Conservation (phyloP, 2,888 invertebrate genomes). For the Lordiphosa fenestrarum region DNA sequence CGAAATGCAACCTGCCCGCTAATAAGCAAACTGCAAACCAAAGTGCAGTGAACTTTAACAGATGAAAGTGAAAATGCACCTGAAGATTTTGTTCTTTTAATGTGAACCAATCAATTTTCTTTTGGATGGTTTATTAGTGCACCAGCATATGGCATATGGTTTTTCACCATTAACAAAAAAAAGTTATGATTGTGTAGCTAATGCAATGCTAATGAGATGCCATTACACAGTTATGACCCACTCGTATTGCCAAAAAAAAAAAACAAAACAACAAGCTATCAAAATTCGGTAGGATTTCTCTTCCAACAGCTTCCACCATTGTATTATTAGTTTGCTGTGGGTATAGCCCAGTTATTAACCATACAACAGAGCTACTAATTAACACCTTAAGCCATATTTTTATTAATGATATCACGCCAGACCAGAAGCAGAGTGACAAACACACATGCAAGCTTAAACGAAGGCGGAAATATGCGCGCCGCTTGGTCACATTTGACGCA, state of each 20-base stretch:
- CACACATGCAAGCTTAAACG: constrained; percentile 25
- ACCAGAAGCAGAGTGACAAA: constrained; percentile 28
- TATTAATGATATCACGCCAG: constrained; percentile 43
- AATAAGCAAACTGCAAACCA: constrained; percentile 42
- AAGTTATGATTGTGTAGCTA: constrained; percentile 59
- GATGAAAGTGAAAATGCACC: constrained; percentile 59
- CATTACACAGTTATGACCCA: constrained; percentile 53
- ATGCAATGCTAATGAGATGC: constrained; percentile 54
- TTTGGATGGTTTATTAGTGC: neutral
- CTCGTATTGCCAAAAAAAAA: constrained; percentile 36
- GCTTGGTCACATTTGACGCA: constrained; percentile 69
- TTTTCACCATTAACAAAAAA: constrained; percentile 55
- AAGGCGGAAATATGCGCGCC: constrained; percentile 59
- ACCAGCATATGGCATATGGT: constrained; percentile 42
- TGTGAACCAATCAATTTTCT: neutral
- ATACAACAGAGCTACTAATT: constrained; percentile 50
- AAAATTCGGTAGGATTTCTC: constrained; percentile 26
- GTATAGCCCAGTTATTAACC: constrained; percentile 63
- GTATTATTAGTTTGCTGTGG: constrained; percentile 20
- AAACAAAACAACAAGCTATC: neutral
- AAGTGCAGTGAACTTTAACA: constrained; percentile 61
- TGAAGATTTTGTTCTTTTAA: neutral
- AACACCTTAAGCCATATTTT: constrained; percentile 47
- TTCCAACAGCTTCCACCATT: constrained; percentile 17
- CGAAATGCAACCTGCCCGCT: constrained; percentile 49